A percentile compares a stretch with the other conserved stretches of the same genome.
Evolutionary conservation across 2,113 vertebrate genomes (phyloP).

Genomic region (Callospermophilus lateralis): DNA sequence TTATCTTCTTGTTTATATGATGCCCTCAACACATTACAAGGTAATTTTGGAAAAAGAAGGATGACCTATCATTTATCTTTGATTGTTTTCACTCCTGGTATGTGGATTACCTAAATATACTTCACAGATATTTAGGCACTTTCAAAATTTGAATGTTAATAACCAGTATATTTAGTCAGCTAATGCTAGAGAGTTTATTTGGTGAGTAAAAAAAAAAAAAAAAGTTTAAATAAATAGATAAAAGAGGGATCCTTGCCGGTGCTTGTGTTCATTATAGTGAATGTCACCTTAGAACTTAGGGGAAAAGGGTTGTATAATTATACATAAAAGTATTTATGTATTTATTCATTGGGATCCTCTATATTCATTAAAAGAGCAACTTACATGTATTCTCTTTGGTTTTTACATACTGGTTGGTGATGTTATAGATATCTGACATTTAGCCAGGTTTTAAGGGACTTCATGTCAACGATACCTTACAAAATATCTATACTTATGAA

Average conservation of each 20-base stretch:
- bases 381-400: slow-evolving; percentile 38
- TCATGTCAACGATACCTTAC: not conserved
- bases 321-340: slow-evolving; percentile 19
- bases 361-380: slow-evolving; percentile 64
- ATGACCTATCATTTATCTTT: not conserved
- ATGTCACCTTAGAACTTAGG: slow-evolving; percentile 43
- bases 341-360: slow-evolving; percentile 42
- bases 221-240: not conserved
- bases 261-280: slow-evolving; percentile 27
- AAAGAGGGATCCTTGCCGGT: not conserved
- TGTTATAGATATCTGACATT: slow-evolving; percentile 47
- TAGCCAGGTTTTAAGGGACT: slow-evolving; percentile 39
- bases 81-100: not conserved
- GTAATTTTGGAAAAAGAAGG: not conserved
- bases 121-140: not conserved
- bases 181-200: slow-evolving; percentile 19
- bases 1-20: not conserved
- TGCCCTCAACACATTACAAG: not conserved
- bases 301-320: not conserved
- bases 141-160: slow-evolving; percentile 22
- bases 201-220: not conserved
- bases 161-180: slow-evolving; percentile 28
- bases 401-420: slow-evolving; percentile 36
- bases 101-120: no score
- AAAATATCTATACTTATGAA: not conserved